Evolutionary conservation across 1,140 invertebrate species (phyloP).

Genomic region (Psix sp.): DNA sequence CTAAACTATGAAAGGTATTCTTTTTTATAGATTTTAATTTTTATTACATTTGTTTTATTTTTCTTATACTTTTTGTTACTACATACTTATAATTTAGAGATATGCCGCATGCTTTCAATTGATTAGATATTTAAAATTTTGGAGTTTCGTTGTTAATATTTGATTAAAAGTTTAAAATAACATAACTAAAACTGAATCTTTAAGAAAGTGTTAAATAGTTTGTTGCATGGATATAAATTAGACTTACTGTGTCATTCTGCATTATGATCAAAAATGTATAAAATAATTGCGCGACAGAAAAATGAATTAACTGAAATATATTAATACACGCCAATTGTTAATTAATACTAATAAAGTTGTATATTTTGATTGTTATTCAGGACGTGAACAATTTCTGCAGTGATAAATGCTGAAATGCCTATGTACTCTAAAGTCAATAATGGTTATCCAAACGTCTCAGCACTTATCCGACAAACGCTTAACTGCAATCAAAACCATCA

Average conservation of each 20-base stretch:
- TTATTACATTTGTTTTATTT: neutral
- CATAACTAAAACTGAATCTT: too few species aligned
- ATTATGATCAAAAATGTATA: too few species aligned
- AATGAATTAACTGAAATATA: constrained; percentile 5
- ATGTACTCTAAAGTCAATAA: constrained; percentile 76
- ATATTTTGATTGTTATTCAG: constrained; percentile 43
- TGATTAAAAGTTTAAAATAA: neutral
- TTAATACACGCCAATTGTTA: neutral
- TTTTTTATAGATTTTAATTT: too few species aligned
- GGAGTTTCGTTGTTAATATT: too few species aligned
- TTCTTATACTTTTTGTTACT: neutral
- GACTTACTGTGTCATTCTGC: too few species aligned
- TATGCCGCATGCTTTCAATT: too few species aligned
- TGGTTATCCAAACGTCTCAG: constrained; percentile 75
- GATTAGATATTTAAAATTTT: too few species aligned
- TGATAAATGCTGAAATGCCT: constrained; percentile 72
- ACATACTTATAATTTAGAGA: too few species aligned
- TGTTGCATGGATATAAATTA: too few species aligned
- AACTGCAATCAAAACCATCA: constrained; percentile 76
- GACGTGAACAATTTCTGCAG: constrained; percentile 45
- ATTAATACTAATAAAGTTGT: constrained; percentile 22
- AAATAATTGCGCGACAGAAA: too few species aligned
- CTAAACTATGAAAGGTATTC: constrained; percentile 12
- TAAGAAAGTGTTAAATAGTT: too few species aligned
- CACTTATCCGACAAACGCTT: constrained; percentile 71